Evolutionary conservation across 2,797 vertebrate species (phyloP).

Genomic region (Schizopygopsis pylzovi): DNA sequence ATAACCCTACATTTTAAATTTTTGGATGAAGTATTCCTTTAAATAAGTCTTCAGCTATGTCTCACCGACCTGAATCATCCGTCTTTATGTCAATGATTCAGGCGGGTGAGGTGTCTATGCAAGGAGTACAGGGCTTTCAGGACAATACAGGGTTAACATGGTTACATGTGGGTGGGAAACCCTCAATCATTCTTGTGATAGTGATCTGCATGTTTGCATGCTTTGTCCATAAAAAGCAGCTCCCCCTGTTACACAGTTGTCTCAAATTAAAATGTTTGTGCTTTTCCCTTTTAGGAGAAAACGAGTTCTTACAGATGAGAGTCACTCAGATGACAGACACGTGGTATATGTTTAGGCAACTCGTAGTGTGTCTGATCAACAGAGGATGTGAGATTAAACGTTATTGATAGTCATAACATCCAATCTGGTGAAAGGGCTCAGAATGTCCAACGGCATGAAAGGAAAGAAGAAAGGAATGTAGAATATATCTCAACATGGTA

Average conservation of each 20-base stretch:
- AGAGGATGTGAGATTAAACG: conserved; percentile 11
- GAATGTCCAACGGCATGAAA: background rate
- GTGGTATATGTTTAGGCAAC: conserved; percentile 20
- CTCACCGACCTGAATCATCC: background rate
- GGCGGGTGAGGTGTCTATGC: conserved; percentile 1
- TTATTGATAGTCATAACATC: background rate
- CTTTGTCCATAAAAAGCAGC: conserved; percentile 48
- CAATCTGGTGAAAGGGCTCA: background rate
- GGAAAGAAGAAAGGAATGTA: background rate
- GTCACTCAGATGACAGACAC: conserved; percentile 2
- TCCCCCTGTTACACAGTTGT: conserved; percentile 30
- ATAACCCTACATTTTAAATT: background rate
- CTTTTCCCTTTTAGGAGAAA: conserved; percentile 26
- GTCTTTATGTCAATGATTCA: background rate
- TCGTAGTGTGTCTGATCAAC: conserved; percentile 6
- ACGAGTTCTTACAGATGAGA: background rate
- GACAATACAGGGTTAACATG: conserved; percentile 49
- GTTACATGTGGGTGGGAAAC: conserved; percentile 52
- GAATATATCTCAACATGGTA: background rate
- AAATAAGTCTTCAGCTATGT: background rate
- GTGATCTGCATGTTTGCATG: conserved; percentile 49
- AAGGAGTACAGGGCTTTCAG: background rate
- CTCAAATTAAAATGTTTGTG: conserved; percentile 43
- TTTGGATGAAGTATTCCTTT: background rate
- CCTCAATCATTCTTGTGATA: conserved; percentile 50